A percentile compares a stretch with the other conserved stretches of the same genome.
Conservation (phyloP, 2,888 invertebrate genomes). For the Drosophila meridionalis region DNA sequence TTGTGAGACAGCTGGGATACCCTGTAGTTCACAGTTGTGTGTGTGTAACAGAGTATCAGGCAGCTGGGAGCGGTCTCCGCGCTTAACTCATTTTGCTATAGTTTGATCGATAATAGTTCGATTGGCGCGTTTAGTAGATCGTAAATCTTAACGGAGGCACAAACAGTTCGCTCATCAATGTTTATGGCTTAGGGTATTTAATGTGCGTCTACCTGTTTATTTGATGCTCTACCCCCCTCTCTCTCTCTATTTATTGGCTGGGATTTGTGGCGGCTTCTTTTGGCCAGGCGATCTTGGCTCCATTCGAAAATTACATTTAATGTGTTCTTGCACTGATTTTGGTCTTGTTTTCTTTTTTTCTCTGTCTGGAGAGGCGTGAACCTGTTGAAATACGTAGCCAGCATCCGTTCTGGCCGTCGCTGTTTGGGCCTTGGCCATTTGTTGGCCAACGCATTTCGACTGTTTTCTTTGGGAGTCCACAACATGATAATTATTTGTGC, state of each 20-base stretch:
- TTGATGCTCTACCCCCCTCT: neutral
- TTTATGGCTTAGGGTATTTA: slow-evolving; percentile 15
- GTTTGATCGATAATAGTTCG: neutral
- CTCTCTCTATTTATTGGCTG: slow-evolving; percentile 18
- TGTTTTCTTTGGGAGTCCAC: slow-evolving; percentile 34
- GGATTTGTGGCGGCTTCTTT: slow-evolving; percentile 53
- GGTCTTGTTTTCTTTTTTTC: slow-evolving; percentile 21
- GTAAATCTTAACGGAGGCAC: neutral
- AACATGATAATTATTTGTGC: slow-evolving; percentile 57
- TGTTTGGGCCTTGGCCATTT: slow-evolving; percentile 31
- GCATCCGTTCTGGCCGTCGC: slow-evolving; percentile 42
- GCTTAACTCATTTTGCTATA: no score
- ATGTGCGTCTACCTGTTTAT: neutral
- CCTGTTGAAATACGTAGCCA: slow-evolving; percentile 77
- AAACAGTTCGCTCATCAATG: neutral
- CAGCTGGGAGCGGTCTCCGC: neutral
- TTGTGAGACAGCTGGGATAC: slow-evolving; percentile 5
- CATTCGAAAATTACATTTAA: slow-evolving; percentile 70
- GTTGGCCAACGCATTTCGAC: slow-evolving; percentile 27
- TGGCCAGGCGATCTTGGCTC: slow-evolving; percentile 17
- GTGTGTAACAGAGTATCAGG: neutral
- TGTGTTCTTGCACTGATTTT: slow-evolving; percentile 63
- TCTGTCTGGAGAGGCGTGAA: slow-evolving; percentile 75
- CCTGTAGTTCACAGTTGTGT: neutral
- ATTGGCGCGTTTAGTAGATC: neutral